A percentile compares a stretch with the other conserved stretches of the same genome.
Conservation (phyloP, 2,888 invertebrate species). For the Sinohyriopsis cumingii region DNA sequence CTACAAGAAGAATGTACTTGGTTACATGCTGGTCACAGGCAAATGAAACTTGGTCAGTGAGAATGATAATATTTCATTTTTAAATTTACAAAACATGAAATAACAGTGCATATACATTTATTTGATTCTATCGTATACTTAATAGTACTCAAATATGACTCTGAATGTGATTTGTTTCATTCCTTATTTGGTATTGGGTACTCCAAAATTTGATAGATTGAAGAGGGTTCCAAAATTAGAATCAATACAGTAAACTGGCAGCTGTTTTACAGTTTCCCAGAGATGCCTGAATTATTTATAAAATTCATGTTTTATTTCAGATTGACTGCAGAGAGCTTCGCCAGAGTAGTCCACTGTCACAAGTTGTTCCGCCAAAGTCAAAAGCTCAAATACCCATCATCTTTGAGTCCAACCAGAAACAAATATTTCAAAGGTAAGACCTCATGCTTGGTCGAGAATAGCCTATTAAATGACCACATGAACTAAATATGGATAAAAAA, state of each 20-base stretch:
- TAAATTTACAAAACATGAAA: too few relatives aligned
- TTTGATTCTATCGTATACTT: too few relatives aligned
- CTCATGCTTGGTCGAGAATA: too few relatives aligned
- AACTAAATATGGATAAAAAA: too few relatives aligned
- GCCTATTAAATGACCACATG: too few relatives aligned
- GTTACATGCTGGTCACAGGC: too few relatives aligned
- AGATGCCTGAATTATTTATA: neutral
- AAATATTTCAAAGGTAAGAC: constrained; percentile 68
- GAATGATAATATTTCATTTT: too few relatives aligned
- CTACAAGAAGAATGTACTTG: too few relatives aligned
- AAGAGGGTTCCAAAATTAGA: neutral
- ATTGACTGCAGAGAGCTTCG: constrained; percentile 70
- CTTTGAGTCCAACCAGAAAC: constrained; percentile 69
- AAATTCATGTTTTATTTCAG: constrained; percentile 39
- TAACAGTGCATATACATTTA: too few relatives aligned
- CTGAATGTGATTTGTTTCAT: neutral
- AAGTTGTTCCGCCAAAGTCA: constrained; percentile 70
- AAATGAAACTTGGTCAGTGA: too few relatives aligned
- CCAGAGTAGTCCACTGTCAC: constrained; percentile 70
- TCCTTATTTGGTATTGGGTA: neutral
- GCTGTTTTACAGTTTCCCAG: neutral
- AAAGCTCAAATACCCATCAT: constrained; percentile 70
- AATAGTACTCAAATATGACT: too few relatives aligned
- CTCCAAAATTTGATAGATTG: neutral
- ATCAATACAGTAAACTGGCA: too few relatives aligned